Conservation (phyloP, 2,797 vertebrate genomes). For the Cheracebus regulus region DNA sequence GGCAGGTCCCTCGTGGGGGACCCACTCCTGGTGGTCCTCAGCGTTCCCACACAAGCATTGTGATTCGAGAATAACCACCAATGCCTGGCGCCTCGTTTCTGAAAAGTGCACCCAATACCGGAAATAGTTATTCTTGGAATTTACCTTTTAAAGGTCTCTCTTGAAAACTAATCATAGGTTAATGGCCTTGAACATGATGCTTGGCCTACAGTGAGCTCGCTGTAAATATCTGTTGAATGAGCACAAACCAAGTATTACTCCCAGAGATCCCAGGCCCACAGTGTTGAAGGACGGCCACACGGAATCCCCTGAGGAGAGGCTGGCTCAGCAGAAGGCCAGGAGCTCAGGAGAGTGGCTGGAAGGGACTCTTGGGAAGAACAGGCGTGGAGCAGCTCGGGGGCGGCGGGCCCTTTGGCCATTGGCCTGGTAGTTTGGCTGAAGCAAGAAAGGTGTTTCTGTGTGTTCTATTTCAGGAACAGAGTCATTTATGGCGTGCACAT, state of each 20-base stretch:
- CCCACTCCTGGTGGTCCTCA: background rate
- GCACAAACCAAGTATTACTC: background rate
- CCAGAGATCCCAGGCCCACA: background rate
- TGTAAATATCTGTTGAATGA: background rate
- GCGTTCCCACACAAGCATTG: background rate
- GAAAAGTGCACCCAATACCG: background rate
- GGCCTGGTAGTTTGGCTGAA: background rate
- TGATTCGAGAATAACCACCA: rapidly evolving
- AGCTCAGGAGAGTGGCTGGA: background rate
- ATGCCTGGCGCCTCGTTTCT: background rate
- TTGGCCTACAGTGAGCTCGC: background rate
- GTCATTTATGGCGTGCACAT: background rate
- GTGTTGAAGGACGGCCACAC: background rate
- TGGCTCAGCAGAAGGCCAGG: background rate
- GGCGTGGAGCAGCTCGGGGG: rapidly evolving
- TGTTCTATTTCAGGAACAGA: rapidly evolving
- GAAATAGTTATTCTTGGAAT: background rate
- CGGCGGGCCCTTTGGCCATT: background rate
- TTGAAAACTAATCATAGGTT: slow-evolving; percentile 5
- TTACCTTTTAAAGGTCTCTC: background rate
- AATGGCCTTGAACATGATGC: background rate
- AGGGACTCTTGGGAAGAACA: background rate
- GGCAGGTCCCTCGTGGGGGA: background rate
- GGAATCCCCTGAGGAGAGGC: background rate
- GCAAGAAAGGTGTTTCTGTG: background rate